Conservation (phyloP, 2,113 vertebrate species). For the Coreoperca whiteheadi region DNA sequence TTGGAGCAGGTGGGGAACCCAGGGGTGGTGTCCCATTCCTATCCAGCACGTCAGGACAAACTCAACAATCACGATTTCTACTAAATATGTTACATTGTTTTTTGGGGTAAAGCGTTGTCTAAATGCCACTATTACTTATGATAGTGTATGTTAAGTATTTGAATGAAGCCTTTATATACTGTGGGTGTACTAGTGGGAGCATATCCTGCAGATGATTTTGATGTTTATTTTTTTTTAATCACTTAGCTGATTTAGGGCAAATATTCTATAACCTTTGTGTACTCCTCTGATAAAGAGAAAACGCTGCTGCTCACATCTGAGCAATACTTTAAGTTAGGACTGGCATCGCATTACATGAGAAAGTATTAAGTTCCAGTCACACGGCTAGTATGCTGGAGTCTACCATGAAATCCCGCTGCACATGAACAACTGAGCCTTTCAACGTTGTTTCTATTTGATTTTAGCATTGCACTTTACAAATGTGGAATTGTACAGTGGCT, state of each 20-base stretch:
- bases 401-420: background rate
- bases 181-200: background rate
- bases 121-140: background rate
- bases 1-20: too few relatives aligned
- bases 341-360: background rate
- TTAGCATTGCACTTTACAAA: conserved; percentile 10
- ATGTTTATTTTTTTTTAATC: background rate
- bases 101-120: background rate
- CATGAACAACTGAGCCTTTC: background rate
- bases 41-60: background rate
- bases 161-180: background rate
- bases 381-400: background rate
- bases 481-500: conserved; percentile 6
- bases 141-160: background rate
- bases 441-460: background rate
- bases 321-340: background rate
- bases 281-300: background rate
- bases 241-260: background rate
- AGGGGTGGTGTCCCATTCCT: background rate
- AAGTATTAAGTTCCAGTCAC: background rate
- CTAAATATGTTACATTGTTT: background rate
- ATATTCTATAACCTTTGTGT: background rate
- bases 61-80: background rate
- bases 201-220: background rate
- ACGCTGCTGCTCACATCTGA: background rate